Conservation (phyloP, 1,140 invertebrate genomes). For the Platorchestia sp. region DNA sequence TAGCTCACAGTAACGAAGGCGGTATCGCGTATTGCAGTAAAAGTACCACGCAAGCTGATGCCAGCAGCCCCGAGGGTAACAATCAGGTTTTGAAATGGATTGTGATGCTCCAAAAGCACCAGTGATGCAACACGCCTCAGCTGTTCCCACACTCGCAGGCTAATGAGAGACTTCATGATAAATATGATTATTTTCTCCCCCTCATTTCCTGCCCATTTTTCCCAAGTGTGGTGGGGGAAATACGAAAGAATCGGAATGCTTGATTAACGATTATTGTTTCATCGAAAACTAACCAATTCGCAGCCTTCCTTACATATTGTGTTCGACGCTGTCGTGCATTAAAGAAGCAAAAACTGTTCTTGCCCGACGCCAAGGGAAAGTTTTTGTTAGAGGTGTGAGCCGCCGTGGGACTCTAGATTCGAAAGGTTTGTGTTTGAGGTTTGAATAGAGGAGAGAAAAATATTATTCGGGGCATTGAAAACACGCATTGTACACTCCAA, state of each 20-base stretch:
- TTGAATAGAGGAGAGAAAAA: background rate
- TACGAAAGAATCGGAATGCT: background rate
- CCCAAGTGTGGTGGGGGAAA: background rate
- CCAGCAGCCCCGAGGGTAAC: background rate
- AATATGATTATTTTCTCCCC: slow-evolving; percentile 18
- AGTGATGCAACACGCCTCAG: background rate
- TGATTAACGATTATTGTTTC: background rate
- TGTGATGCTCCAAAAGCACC: background rate
- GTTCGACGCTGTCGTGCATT: background rate
- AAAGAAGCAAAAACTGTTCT: background rate
- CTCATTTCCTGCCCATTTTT: background rate
- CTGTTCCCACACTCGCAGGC: background rate
- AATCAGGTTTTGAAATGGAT: background rate
- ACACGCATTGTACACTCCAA: background rate
- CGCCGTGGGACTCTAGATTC: background rate
- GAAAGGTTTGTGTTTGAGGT: background rate
- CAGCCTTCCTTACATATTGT: background rate
- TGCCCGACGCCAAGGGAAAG: background rate
- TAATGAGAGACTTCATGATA: slow-evolving; percentile 33
- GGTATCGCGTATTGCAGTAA: background rate
- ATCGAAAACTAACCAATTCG: background rate
- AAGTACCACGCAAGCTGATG: background rate
- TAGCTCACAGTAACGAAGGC: background rate
- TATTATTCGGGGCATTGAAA: background rate
- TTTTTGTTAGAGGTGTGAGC: background rate